A percentile compares a stretch with the other conserved stretches of the same genome.
Conservation (phyloP, 2,888 invertebrate genomes). For the Isoperla grammatica region DNA sequence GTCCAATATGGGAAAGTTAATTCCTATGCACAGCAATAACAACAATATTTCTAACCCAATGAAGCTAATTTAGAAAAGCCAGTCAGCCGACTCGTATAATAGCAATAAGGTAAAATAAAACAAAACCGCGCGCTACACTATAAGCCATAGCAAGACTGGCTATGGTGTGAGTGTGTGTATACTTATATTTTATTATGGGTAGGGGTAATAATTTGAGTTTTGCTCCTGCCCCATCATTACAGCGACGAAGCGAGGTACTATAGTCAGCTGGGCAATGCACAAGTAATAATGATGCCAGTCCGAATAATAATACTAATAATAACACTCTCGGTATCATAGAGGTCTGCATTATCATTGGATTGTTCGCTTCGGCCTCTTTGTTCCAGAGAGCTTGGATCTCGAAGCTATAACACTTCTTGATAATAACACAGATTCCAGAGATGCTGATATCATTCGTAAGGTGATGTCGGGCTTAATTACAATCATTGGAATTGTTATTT, state of each 20-base stretch:
- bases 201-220: constrained; percentile 10
- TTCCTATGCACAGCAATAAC: constrained; percentile 7
- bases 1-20: constrained; percentile 10
- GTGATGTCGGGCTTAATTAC: too few relatives aligned
- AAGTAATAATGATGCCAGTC: background rate
- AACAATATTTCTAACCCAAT: background rate
- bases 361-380: background rate
- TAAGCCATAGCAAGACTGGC: background rate
- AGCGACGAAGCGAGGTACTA: background rate
- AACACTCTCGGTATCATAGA: background rate
- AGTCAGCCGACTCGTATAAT: too few relatives aligned
- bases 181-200: constrained; percentile 16
- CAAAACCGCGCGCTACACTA: constrained; percentile 2
- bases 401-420: background rate
- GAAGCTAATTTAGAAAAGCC: constrained; percentile 7
- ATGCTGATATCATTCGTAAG: background rate
- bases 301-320: constrained; percentile 17
- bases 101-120: constrained; percentile 8
- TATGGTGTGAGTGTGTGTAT: background rate
- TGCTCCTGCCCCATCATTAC: constrained; percentile 13
- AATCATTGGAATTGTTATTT: too few relatives aligned
- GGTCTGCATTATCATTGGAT: constrained; percentile 3
- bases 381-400: background rate
- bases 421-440: background rate
- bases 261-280: constrained; percentile 11